phyloP scores from a whole-genome alignment of 2,113 vertebrate genomes.

The Macrotus californicus region DNA sequence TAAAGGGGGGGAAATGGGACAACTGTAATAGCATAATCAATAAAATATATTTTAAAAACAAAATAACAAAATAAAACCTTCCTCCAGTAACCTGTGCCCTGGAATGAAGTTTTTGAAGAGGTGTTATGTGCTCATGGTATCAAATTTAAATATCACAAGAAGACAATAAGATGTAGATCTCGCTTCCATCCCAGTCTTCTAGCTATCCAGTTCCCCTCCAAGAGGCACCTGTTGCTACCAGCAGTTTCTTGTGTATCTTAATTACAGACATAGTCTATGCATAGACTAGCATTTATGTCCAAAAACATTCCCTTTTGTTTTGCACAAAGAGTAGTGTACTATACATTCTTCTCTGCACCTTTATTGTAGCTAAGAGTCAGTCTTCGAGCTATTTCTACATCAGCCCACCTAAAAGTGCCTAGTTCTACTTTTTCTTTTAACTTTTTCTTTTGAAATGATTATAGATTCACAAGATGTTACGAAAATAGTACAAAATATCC shows the following conservation, averaged over 20 bases:
- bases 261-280: neutral
- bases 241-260: neutral
- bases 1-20: too few relatives aligned
- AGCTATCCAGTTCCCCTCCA: neutral
- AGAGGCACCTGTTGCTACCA: neutral
- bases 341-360: neutral
- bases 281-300: neutral
- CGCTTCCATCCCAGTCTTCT: neutral
- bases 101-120: conserved; percentile 7
- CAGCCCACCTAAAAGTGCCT: neutral
- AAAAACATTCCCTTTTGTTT: neutral
- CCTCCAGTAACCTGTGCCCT: neutral
- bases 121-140: neutral
- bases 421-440: neutral
- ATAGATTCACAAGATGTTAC: neutral
- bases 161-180: neutral
- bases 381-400: neutral
- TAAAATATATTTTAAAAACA: too few relatives aligned
- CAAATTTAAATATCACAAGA: neutral
- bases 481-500: neutral
- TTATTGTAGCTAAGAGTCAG: neutral
- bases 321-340: neutral
- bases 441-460: conserved; percentile 43
- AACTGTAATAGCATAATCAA: too few relatives aligned
- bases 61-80: too few relatives aligned